Base-by-base conservation (phyloP, 2,888 invertebrate genomes). In the Listrodromus nycthemerus region DNA sequence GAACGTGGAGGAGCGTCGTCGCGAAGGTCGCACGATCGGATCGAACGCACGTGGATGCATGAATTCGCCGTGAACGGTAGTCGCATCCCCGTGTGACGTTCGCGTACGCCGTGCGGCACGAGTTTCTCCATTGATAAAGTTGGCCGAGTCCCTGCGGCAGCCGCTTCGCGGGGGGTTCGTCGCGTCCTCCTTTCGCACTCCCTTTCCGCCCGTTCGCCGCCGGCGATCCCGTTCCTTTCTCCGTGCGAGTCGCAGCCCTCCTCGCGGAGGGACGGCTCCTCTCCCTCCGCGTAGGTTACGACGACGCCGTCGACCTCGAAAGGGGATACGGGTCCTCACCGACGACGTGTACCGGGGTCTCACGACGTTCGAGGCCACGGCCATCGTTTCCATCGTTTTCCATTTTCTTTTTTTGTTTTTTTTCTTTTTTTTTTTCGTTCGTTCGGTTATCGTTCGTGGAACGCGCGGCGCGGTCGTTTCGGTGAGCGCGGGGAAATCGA, bases 121-220 rank as follows among this genome's bases (percentile, higher is more conserved):
- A 91, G 91, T 91, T 91, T 91, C 90, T 91, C 89, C 91, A 91
- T 91, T 91, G 91, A 91, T 91, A 90, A 91, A 86, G 84, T 85
- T 87, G 85, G 85, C 82, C 67, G n/a, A 67, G 83, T 84, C 85
- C 77, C 67, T 79, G 41, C 74, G 63, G 73, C 37, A 76, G 85
- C 71, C 66, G 70, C 82, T 84, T 73, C 66, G 58, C n/a, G n/a
- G n/a, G n/a, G 55, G 79, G 81, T 78, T 76, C 69, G 30, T 74
- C 30, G 61, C 73, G 65, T 65, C 77, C 67, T 69, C 69, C 55
- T 50, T 71, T 70, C 84, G 67, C 67, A 37, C 73, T 76, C 70
- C 74, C 33, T 50, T 71, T 55, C 21, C 71, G 55, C 77, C 55
- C 37, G 50, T 50, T 52, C 66, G 41, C 78, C 73, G 73, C 78